Conservation (phyloP, 2,888 invertebrate genomes). For the Drosophila parthenogenetica region DNA sequence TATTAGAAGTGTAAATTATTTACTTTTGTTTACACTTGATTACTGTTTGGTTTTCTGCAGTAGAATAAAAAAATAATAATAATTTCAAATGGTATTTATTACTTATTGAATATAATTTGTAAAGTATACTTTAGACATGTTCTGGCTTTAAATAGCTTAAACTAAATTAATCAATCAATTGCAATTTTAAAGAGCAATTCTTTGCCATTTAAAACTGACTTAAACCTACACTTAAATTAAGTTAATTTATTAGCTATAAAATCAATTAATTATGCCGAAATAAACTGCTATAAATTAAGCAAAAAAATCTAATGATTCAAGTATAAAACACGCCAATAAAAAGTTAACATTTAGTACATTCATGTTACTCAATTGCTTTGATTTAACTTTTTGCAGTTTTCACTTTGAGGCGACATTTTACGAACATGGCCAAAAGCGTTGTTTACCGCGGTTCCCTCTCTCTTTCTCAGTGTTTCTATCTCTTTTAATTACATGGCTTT, state of each 20-base stretch:
- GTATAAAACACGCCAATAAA: slow-evolving; percentile 21
- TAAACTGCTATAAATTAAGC: slow-evolving; percentile 2
- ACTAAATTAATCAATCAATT: not conserved
- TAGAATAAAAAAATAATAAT: not conserved
- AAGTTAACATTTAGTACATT: slow-evolving; percentile 2
- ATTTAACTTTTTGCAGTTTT: slow-evolving; percentile 45
- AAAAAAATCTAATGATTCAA: slow-evolving; percentile 10
- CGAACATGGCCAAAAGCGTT: slow-evolving; percentile 16
- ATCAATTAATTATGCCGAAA: slow-evolving; percentile 1
- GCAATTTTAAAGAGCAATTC: not conserved
- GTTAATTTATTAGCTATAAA: not conserved
- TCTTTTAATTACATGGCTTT: slow-evolving; percentile 6
- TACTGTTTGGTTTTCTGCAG: not conserved
- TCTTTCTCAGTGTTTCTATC: not conserved
- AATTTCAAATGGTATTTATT: no score
- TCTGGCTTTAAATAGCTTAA: no score
- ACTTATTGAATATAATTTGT: no score
- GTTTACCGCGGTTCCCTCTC: no score
- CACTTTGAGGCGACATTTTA: slow-evolving; percentile 25
- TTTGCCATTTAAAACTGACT: not conserved
- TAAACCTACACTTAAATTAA: not conserved
- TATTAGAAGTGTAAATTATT: not conserved
- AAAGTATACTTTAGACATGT: no score
- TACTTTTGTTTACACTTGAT: not conserved
- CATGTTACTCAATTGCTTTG: slow-evolving; percentile 15